Conservation (phyloP, 2,888 invertebrate species). For the Mesoligia furuncula region DNA sequence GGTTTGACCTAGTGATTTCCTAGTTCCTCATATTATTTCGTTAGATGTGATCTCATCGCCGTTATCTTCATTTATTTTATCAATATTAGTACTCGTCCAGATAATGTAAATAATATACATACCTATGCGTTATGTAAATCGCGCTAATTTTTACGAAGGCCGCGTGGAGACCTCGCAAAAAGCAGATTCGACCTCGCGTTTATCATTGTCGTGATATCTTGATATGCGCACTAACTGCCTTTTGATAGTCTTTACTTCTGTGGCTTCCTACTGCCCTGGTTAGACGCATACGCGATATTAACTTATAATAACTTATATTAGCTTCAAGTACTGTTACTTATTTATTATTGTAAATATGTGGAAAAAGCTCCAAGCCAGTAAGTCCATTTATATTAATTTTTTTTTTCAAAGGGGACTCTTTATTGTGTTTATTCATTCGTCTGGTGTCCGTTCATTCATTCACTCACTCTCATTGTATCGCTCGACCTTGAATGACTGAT, state of each 20-base stretch:
- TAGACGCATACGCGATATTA: conserved; percentile 66
- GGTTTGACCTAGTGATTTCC: conserved; percentile 71
- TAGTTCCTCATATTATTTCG: conserved; percentile 70
- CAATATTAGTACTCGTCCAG: conserved; percentile 74
- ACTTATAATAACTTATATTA: conserved; percentile 33
- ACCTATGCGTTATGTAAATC: conserved; percentile 84
- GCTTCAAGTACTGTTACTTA: conserved; percentile 31
- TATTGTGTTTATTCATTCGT: conserved; percentile 51
- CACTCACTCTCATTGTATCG: conserved; percentile 23
- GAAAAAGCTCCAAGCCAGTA: conserved; percentile 77
- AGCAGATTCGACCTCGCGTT: conserved; percentile 84
- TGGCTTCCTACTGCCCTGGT: conserved; percentile 72
- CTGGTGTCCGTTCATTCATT: conserved; percentile 47
- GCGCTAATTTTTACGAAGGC: conserved; percentile 88
- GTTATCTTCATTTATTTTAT: conserved; percentile 76
- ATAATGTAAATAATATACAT: conserved; percentile 76
- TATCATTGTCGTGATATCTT: conserved; percentile 86
- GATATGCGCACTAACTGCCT: conserved; percentile 83
- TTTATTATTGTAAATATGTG: conserved; percentile 59
- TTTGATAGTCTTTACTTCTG: conserved; percentile 80
- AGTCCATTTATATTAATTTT: conserved; percentile 67
- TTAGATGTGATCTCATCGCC: conserved; percentile 75
- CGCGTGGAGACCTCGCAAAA: conserved; percentile 84
- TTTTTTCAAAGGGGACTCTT: conserved; percentile 15
- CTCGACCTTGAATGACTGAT: conserved; percentile 53